Base-by-base conservation (phyloP, 92 coral and sea anemone genomes). In the Epizoanthus stellaris region DNA sequence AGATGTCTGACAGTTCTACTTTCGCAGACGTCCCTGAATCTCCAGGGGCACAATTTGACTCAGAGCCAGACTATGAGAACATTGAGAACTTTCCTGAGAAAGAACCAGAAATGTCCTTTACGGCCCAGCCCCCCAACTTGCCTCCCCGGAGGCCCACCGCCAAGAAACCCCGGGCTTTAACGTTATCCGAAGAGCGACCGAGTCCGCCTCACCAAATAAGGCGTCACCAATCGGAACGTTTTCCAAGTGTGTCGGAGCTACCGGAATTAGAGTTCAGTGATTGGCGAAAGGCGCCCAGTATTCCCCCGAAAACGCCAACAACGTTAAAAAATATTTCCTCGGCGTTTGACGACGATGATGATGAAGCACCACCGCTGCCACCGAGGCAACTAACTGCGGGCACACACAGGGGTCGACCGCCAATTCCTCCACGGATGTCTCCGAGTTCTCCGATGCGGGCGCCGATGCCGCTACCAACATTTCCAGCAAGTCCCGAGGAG, bases 21-120 rank as follows among this genome's bases (percentile, higher is more conserved):
- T 89, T 91, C 34, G 85, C 85, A 53, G 87, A 85, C 13, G 81
- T 88, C 84, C 94, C 94, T 59, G 96, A 93, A 85, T 82, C 91
- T 19, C 93, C 95, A 19, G 80, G n/a, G 39, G 76, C 17, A 67
- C 19, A 70, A 62, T 93, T 90, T 65, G 95, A 94, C 56, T 58
- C 81, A 23, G 98, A 92, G 69, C 98, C 93, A 14, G 98, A 94
- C 68, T 94, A 94, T 60, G 95, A 89, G 36, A 94, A 94, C 92
- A 93, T 95, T 80, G 91, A 91, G 62, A 87, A 91, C 90, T 91
- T 93, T 90, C 97, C 95, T 43, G 91, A 90, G 68, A 88, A 91
- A 68, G 96, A 93, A 47, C 84, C 81, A n/a, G 77, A 75, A 4
- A 70, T 76, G 36, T 59, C 86, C 30, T 73, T 87, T 17, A 70